phyloP scores from a whole-genome alignment of 2,113 vertebrate genomes.

The Nothobranchius furzeri region DNA sequence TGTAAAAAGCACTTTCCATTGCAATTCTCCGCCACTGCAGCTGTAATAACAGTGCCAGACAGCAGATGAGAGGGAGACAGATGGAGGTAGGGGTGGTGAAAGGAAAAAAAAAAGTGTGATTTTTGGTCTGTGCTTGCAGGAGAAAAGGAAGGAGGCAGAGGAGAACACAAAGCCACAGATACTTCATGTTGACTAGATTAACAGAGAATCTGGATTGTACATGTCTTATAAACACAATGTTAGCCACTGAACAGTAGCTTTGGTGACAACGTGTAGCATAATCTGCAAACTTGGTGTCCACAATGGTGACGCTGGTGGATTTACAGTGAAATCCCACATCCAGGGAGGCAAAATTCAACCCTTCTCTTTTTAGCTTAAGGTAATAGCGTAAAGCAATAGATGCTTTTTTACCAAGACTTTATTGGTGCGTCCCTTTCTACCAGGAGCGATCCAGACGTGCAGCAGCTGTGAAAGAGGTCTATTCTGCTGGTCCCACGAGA shows the following conservation, averaged over 20 bases:
- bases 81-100: conserved; percentile 44
- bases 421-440: too few species aligned
- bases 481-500: too few species aligned
- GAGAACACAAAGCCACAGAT: conserved; percentile 26
- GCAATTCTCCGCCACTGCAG: conserved; percentile 59
- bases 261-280: background rate
- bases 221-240: conserved; percentile 11
- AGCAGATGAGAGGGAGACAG: conserved; percentile 63
- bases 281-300: conserved; percentile 12
- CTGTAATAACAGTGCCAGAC: conserved; percentile 64
- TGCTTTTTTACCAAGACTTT: too few species aligned
- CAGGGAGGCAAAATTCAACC: conserved; percentile 1
- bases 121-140: conserved; percentile 40
- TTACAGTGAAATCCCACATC: background rate
- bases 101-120: conserved; percentile 35
- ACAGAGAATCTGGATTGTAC: background rate
- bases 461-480: too few species aligned
- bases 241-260: background rate
- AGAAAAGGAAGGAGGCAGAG: conserved; percentile 31
- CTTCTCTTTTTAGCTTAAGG: too few species aligned
- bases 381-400: too few species aligned
- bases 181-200: conserved; percentile 13
- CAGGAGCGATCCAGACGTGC: too few species aligned
- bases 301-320: background rate
- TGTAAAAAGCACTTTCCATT: conserved; percentile 36